Evolutionary conservation across 2,888 invertebrate species (phyloP), one percentile per base, ranked within the genome.

Genomic region (Ligdia adustata): DNA sequence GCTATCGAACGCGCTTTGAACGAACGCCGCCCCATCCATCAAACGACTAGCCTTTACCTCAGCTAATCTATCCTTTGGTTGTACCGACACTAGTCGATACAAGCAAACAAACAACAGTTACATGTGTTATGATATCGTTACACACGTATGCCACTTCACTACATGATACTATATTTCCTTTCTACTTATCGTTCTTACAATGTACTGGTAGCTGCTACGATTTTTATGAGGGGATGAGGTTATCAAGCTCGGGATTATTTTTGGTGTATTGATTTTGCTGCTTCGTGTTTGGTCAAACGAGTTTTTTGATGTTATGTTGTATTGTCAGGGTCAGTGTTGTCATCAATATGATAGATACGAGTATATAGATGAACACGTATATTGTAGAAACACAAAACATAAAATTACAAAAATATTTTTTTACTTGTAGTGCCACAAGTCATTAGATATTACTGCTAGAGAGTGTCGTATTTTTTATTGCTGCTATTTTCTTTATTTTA

Each of bases 1-100:
- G 72, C 73, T 86, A 86, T 86, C 87, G 68, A 45, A n/a, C 71
- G 76, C 75, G 84, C 89, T 89, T 89, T 89, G 89, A 83, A 78
- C 68, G 71, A 68, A 66, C 77, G 84, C 88, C 89, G 88, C 75
- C 83, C 76, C 82, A 89, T 90, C 89, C 82, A 89, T 89, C 89
- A 90, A 74, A 55, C 60, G 38, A 63, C 67, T 60, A 70, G 64
- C 69, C 69, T 70, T 67, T 65, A 55, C 71, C 68, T 66, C 60
- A 64, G 55, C 62, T 71, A 69, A 74, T 74, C 75, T 72, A 69
- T 69, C 89, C 88, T 90, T 89, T 73, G 81, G 72, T 73, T 77
- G 68, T 76, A 77, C 85, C 86, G 82, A 71, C 79, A 64, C 73
- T 69, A 60, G 68, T 72, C n/a, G n/a, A n/a, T n/a, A n/a, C n/a